These are phyloP conservation scores for Eleutherodactylus coqui DNA, from an alignment of 2,797 vertebrate species.

Conservation along the genomic window DNA sequence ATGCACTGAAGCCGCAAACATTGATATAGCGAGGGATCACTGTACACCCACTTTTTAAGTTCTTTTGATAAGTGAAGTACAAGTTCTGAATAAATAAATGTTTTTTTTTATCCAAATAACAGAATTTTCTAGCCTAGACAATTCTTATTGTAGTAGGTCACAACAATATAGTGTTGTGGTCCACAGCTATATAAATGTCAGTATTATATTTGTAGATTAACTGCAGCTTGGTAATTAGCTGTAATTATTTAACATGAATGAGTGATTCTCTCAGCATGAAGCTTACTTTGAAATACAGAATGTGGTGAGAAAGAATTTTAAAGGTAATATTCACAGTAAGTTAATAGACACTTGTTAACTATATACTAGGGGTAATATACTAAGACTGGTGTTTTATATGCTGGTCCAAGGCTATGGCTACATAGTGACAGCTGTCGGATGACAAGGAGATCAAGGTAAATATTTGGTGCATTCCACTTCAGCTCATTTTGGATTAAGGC, in stretches of 20 bases:
- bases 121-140: neutral
- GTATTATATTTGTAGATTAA: conserved; percentile 42
- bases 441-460: no score
- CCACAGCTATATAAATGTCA: conserved; percentile 35
- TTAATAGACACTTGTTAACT: neutral
- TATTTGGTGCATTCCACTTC: no score
- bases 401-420: no score
- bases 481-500: no score
- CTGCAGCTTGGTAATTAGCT: conserved; percentile 35
- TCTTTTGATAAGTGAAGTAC: neutral
- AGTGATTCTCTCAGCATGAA: conserved; percentile 22
- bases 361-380: no score
- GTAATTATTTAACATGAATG: conserved; percentile 35
- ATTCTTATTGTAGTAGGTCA: neutral
- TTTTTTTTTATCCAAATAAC: neutral
- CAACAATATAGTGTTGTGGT: conserved; percentile 38
- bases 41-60: no score
- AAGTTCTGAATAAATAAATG: neutral
- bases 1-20: no score
- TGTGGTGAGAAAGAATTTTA: neutral
- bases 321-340: conserved; percentile 12
- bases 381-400: no score
- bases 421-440: no score
- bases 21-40: no score
- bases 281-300: conserved; percentile 19